phyloP scores from a whole-genome alignment of 2,888 invertebrate species.

The Imbricaverruca yamaguchii region DNA sequence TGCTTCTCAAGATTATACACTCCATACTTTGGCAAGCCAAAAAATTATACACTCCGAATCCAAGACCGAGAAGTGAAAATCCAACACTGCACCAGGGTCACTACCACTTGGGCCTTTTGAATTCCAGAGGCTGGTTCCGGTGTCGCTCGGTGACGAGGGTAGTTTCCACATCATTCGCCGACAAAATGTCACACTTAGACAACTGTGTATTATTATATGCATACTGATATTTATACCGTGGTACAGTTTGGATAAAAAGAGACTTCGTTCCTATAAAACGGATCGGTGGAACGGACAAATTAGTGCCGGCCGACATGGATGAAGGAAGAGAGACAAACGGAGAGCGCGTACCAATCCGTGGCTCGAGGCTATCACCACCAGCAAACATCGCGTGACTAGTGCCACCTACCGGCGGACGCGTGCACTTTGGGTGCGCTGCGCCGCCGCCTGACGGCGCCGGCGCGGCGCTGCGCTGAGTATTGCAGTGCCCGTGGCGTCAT shows the following conservation, averaged over 20 bases:
- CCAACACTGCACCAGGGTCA: no score
- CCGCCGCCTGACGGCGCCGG: neutral
- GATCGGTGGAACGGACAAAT: neutral
- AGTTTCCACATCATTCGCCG: no score
- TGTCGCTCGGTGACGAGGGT: no score
- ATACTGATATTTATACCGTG: slow-evolving; percentile 14
- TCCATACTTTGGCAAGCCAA: no score
- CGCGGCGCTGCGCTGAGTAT: slow-evolving; percentile 2
- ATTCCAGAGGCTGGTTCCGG: no score
- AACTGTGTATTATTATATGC: slow-evolving; percentile 17
- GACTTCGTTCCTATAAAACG: slow-evolving; percentile 13
- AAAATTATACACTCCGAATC: no score
- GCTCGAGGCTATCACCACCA: neutral
- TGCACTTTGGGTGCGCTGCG: neutral
- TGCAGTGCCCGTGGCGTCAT: neutral
- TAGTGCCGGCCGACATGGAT: neutral
- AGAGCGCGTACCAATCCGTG: neutral
- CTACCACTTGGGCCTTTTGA: no score
- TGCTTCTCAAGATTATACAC: no score
- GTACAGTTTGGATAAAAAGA: slow-evolving; percentile 3
- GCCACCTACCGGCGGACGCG: neutral
- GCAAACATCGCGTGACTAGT: neutral
- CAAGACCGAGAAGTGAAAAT: no score
- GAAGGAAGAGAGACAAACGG: neutral
- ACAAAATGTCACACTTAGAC: neutral